Conservation (phyloP, 2,113 vertebrate species). For the Vireo altiloquus region DNA sequence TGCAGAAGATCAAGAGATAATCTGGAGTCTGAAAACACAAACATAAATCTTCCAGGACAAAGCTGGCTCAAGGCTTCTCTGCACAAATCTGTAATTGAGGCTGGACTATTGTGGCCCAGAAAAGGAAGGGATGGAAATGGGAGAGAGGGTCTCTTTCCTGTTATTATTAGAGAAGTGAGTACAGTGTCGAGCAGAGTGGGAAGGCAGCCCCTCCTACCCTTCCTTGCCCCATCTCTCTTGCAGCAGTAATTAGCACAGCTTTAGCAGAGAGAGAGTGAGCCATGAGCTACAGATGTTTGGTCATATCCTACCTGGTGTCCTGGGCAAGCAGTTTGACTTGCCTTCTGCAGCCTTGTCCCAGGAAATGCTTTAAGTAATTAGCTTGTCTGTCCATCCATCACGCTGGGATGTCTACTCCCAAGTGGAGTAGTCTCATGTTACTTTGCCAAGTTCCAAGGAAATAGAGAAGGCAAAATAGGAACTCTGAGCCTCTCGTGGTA, state of each 20-base stretch:
- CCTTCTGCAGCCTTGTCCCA: not conserved
- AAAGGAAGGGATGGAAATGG: not conserved
- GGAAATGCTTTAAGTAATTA: not conserved
- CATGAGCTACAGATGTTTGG: not conserved
- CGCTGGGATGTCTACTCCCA: not conserved
- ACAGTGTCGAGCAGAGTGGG: not conserved
- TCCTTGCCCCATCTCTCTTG: not conserved
- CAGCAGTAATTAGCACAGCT: not conserved
- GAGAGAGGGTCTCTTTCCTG: not conserved
- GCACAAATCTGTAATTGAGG: not conserved
- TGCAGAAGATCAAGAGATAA: not conserved
- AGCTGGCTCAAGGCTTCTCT: not conserved
- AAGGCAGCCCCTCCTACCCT: not conserved
- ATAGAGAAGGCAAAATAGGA: not conserved
- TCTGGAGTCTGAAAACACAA: not conserved
- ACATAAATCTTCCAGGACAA: not conserved
- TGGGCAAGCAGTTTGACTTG: not conserved
- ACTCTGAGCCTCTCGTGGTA: not conserved
- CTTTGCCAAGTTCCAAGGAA: not conserved
- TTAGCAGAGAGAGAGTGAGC: not conserved
- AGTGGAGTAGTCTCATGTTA: not conserved
- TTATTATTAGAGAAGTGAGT: not conserved
- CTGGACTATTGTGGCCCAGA: not conserved
- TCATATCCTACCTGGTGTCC: not conserved
- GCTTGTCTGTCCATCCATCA: not conserved